Conservation (phyloP, 1,140 invertebrate genomes). For the Ceratina japonica region DNA sequence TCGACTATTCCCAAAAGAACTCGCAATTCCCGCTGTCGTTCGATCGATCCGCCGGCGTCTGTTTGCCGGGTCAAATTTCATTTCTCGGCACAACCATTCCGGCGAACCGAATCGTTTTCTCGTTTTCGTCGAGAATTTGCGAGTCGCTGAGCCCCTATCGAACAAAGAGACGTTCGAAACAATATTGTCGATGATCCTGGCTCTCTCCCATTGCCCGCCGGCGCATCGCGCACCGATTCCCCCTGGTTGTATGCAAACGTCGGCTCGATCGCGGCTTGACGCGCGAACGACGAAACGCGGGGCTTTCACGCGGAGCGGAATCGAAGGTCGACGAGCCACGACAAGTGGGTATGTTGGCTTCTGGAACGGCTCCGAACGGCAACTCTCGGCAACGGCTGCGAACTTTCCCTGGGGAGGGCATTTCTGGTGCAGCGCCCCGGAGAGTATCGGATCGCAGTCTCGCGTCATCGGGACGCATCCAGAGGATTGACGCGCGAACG, state of each 20-base stretch:
- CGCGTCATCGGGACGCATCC: constrained; percentile 36
- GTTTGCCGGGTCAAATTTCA: not conserved
- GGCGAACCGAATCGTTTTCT: not conserved
- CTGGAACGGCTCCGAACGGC: not conserved
- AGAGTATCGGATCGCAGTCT: constrained; percentile 47
- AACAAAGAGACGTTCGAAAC: not conserved
- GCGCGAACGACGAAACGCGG: not conserved
- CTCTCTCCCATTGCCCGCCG: not conserved
- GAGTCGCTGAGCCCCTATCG: not conserved
- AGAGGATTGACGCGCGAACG: constrained; percentile 35
- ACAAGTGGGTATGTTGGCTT: constrained; percentile 29
- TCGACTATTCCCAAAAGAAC: constrained; percentile 31
- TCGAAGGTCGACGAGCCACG: constrained; percentile 44
- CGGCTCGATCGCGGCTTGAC: not conserved
- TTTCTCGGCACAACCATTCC: not conserved
- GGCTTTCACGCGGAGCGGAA: not conserved
- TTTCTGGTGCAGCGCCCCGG: constrained; percentile 24
- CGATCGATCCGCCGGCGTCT: not conserved
- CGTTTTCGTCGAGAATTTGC: not conserved
- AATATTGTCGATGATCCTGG: not conserved
- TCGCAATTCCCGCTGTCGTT: not conserved
- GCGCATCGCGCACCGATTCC: not conserved
- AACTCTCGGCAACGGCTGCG: constrained; percentile 38
- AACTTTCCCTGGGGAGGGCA: constrained; percentile 44
- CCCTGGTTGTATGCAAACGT: constrained; percentile 8